These are phyloP conservation scores for Philotrypesis tridentata DNA, from an alignment of 1,140 invertebrate genomes.

Conservation along the genomic window DNA sequence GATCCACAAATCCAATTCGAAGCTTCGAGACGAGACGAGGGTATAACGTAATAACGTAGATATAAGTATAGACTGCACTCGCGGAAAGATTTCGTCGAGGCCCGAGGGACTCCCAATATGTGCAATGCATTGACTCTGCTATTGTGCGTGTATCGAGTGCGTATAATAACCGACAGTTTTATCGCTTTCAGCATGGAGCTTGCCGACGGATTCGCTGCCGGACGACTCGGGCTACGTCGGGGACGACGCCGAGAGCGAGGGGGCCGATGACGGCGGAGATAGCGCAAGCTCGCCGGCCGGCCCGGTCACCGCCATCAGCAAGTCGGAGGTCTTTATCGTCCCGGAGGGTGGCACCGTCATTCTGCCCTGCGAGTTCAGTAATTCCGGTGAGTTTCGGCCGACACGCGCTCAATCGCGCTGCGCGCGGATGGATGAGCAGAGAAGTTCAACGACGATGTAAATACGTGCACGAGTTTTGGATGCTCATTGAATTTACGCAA, in stretches of 20 bases:
- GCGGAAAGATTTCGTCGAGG: too few species aligned
- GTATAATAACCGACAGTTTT: neutral
- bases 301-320: neutral
- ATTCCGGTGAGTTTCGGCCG: constrained; percentile 36
- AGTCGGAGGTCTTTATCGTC: neutral
- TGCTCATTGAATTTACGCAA: too few species aligned
- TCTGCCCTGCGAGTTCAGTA: constrained; percentile 28
- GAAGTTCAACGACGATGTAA: too few species aligned
- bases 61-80: too few species aligned
- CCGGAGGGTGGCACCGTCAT: neutral
- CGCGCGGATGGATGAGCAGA: too few species aligned
- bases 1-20: constrained; percentile 47
- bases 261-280: neutral
- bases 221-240: neutral
- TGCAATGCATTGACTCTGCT: too few species aligned
- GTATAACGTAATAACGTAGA: too few species aligned
- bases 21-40: too few species aligned
- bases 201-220: neutral
- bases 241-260: neutral
- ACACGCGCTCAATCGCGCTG: too few species aligned
- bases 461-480: too few species aligned
- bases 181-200: neutral
- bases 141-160: too few species aligned
- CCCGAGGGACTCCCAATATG: too few species aligned
- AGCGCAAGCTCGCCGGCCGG: neutral